These are phyloP conservation scores for Pitta sordida DNA, from an alignment of 2,113 vertebrate species.

Conservation along the genomic window DNA sequence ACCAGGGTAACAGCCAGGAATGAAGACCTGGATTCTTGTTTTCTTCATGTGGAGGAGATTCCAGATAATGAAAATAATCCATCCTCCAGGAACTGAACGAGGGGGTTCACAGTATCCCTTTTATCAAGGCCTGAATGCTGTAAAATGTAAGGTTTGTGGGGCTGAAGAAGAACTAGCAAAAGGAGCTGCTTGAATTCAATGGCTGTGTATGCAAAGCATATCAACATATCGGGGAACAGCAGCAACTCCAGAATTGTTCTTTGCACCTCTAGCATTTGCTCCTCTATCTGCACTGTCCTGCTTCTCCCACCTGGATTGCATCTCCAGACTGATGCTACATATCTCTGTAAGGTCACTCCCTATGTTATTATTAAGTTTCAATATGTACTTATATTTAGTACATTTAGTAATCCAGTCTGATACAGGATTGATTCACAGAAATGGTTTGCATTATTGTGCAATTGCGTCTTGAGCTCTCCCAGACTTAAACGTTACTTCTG, in stretches of 20 bases:
- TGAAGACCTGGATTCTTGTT: background rate
- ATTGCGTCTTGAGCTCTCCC: background rate
- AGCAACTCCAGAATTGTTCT: background rate
- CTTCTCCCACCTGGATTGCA: background rate
- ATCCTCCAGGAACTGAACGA: background rate
- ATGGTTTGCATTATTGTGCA: background rate
- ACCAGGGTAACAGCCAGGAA: background rate
- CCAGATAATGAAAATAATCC: background rate
- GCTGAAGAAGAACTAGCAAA: background rate
- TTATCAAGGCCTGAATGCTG: background rate
- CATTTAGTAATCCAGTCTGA: background rate
- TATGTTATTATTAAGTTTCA: conserved; percentile 6
- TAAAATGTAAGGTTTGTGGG: background rate
- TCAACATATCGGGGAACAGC: background rate
- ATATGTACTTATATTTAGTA: background rate
- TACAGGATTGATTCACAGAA: background rate
- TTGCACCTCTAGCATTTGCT: background rate
- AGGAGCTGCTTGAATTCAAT: background rate
- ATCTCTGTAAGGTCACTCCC: background rate
- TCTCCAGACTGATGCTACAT: background rate
- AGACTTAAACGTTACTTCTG: background rate
- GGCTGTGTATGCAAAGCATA: background rate
- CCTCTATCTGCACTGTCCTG: background rate
- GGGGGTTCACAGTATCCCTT: background rate
- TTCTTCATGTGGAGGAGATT: background rate